These are phyloP conservation scores for Premnoplex brunnescens DNA, from an alignment of 2,797 vertebrate genomes.

Conservation along the genomic window DNA sequence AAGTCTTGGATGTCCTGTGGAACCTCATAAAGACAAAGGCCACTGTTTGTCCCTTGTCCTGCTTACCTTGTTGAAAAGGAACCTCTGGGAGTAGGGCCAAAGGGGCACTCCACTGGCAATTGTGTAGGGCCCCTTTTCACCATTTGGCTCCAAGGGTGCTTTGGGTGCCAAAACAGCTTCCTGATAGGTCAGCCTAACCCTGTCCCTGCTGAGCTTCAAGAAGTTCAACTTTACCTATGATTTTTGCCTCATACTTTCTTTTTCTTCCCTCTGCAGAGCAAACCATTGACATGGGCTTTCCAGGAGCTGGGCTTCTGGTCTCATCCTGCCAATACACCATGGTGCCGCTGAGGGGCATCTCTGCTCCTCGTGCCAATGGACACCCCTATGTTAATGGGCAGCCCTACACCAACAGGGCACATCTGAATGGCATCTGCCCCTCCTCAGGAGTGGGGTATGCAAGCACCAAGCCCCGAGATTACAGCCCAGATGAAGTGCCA, in stretches of 20 bases:
- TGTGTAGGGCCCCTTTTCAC: neutral
- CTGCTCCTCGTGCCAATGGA: constrained; percentile 75
- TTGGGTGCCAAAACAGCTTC: neutral
- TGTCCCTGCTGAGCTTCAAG: neutral
- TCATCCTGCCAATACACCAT: constrained; percentile 96
- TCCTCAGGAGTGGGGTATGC: constrained; percentile 72
- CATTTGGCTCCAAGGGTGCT: neutral
- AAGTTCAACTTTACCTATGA: neutral
- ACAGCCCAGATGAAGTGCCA: constrained; percentile 76
- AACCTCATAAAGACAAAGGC: neutral
- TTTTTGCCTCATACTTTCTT: neutral
- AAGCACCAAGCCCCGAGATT: constrained; percentile 80
- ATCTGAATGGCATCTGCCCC: constrained; percentile 67
- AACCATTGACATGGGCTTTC: constrained; percentile 89
- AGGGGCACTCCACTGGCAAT: neutral
- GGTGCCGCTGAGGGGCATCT: constrained; percentile 89
- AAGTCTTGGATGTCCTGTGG: neutral
- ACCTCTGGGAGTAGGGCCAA: neutral
- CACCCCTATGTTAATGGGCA: constrained; percentile 80
- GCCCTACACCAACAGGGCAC: constrained; percentile 73
- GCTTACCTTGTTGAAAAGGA: neutral
- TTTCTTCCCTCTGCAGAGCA: constrained; percentile 82
- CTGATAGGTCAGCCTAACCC: neutral
- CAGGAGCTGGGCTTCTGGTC: constrained; percentile 81
- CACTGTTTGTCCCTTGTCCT: neutral